Evolutionary conservation across 2,113 vertebrate genomes (phyloP).

Genomic region (Apodemus sylvaticus): DNA sequence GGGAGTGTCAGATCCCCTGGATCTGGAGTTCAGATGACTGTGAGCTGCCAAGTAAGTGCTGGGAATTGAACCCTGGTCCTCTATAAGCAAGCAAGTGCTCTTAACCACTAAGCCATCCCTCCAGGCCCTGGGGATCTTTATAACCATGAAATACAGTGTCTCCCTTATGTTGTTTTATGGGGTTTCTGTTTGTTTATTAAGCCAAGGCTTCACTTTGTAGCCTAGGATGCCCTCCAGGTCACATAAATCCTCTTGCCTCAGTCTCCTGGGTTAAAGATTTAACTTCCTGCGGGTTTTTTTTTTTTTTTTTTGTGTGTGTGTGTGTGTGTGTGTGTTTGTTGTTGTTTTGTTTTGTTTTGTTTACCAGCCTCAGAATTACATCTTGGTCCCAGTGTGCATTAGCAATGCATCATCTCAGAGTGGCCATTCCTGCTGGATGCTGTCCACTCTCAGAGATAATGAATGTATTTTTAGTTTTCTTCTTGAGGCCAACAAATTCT

Average conservation of each 20-base stretch:
- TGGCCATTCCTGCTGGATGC: not conserved
- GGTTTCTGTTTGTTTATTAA: not conserved
- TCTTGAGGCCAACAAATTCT: slow-evolving; percentile 39
- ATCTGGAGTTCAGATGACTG: not conserved
- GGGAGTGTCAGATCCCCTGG: not conserved
- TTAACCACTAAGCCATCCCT: not conserved
- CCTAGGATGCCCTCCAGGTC: not conserved
- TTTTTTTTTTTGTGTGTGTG: not conserved
- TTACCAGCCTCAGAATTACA: not conserved
- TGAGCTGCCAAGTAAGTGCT: not conserved
- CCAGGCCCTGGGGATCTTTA: not conserved
- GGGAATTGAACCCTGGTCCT: not conserved
- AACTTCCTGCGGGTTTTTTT: not conserved
- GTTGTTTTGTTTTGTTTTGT: not conserved
- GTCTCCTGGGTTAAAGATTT: not conserved
- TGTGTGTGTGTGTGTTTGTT: too few relatives aligned
- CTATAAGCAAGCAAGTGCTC: not conserved
- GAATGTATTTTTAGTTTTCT: slow-evolving; percentile 17
- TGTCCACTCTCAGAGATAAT: not conserved
- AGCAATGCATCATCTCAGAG: not conserved
- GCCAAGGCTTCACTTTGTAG: not conserved
- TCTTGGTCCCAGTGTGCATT: not conserved
- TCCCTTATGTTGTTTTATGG: not conserved
- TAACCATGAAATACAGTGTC: not conserved
- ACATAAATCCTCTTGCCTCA: not conserved